These are phyloP conservation scores for Hippolais icterina DNA, from an alignment of 2,113 vertebrate genomes.

Conservation along the genomic window DNA sequence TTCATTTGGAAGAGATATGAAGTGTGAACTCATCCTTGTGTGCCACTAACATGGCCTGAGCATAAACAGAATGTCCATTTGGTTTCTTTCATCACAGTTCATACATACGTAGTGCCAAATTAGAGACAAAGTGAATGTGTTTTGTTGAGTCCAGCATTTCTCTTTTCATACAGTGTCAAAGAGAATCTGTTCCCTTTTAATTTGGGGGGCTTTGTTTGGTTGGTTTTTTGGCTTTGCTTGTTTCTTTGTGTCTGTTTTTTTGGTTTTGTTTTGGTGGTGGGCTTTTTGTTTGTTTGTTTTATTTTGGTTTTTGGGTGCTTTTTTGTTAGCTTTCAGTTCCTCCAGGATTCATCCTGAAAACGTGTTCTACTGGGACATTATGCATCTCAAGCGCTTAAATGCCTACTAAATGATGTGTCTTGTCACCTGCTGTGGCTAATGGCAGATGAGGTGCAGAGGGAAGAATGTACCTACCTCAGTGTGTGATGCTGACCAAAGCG, in stretches of 20 bases:
- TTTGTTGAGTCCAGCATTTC: not conserved
- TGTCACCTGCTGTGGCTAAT: not conserved
- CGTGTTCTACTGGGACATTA: not conserved
- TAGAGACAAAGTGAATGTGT: not conserved
- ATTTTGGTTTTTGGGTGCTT: not conserved
- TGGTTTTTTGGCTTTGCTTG: not conserved
- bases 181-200: not conserved
- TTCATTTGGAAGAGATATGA: not conserved
- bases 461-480: not conserved
- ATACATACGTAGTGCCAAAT: rapidly evolving
- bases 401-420: not conserved
- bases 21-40: not conserved
- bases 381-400: not conserved
- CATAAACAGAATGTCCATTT: not conserved
- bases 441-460: not conserved
- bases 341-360: not conserved
- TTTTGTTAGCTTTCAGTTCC: not conserved
- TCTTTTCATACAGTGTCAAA: not conserved
- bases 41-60: not conserved
- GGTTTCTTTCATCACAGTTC: not conserved
- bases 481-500: rapidly evolving
- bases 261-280: not conserved
- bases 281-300: not conserved
- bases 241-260: not conserved
- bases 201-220: no score